Conservation (phyloP, 2,888 invertebrate species). For the Isotomurus palustris region DNA sequence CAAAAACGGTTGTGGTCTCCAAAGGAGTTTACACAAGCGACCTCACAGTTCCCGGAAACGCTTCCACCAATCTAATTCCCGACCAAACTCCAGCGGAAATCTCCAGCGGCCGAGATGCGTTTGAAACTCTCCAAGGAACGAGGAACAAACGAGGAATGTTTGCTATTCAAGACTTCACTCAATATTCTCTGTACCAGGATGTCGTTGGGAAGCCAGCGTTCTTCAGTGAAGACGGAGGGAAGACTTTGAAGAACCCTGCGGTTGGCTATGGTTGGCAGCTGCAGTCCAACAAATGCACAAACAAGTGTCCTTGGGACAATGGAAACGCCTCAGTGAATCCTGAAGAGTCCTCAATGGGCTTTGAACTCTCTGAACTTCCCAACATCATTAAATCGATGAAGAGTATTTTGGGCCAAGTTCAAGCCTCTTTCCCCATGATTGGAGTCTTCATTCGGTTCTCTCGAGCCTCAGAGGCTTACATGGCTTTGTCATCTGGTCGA, state of each 20-base stretch:
- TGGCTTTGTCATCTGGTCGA: constrained; percentile 18
- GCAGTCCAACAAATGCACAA: constrained; percentile 22
- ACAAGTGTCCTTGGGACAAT: constrained; percentile 33
- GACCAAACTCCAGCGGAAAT: constrained; percentile 23
- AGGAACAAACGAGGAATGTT: constrained; percentile 19
- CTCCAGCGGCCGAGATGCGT: constrained; percentile 14
- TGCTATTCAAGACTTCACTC: constrained; percentile 24
- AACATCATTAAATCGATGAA: constrained; percentile 23
- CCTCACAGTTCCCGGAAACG: constrained; percentile 11
- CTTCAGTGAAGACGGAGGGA: constrained; percentile 18
- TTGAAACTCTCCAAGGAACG: constrained; percentile 21
- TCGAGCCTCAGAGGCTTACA: constrained; percentile 17
- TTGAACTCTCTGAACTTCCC: constrained; percentile 24
- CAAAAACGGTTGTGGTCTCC: constrained; percentile 19
- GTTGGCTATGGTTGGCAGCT: constrained; percentile 25
- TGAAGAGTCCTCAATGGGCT: constrained; percentile 34
- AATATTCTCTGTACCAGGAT: constrained; percentile 18
- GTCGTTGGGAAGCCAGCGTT: constrained; percentile 30
- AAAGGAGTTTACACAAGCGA: constrained; percentile 20
- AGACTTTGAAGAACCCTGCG: constrained; percentile 26
- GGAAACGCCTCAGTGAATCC: constrained; percentile 23
- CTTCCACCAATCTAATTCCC: constrained; percentile 27
- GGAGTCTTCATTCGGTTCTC: constrained; percentile 32
- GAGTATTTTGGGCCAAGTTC: constrained; percentile 21
- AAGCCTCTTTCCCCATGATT: constrained; percentile 29